Evolutionary conservation across 2,113 vertebrate genomes (phyloP).

Genomic region (Elgaria multicarinata): DNA sequence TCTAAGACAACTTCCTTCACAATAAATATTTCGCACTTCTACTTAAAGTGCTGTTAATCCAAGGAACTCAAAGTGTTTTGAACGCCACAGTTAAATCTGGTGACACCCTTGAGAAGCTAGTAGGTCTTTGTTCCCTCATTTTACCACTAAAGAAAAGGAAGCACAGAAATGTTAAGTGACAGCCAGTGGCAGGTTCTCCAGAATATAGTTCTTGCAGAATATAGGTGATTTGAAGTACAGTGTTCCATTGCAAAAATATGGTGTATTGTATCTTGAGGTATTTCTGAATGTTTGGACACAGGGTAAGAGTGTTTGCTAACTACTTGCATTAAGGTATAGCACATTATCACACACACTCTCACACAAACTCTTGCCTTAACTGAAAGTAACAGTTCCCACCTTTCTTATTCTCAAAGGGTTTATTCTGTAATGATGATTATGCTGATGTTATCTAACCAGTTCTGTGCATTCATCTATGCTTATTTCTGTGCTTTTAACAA

Average conservation of each 20-base stretch:
- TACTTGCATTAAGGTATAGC: neutral
- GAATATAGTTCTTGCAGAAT: neutral
- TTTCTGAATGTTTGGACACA: neutral
- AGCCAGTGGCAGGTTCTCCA: neutral
- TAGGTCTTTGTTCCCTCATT: accelerated
- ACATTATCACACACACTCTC: neutral
- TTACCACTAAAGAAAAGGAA: neutral
- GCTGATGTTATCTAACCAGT: neutral
- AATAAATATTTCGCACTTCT: neutral
- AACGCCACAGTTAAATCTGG: neutral
- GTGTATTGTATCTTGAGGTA: neutral
- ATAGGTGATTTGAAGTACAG: neutral
- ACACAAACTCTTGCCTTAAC: neutral
- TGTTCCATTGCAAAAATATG: neutral
- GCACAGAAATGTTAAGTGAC: neutral
- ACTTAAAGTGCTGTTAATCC: neutral
- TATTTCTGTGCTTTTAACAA: neutral
- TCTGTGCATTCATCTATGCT: neutral
- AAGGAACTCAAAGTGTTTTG: conserved; percentile 2
- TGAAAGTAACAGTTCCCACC: neutral
- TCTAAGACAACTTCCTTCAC: neutral
- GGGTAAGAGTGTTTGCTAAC: neutral
- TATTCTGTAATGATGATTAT: neutral
- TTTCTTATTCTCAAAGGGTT: neutral
- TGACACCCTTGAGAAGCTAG: accelerated